Conservation (phyloP, 2,113 vertebrate species). For the Cinclus cinclus region DNA sequence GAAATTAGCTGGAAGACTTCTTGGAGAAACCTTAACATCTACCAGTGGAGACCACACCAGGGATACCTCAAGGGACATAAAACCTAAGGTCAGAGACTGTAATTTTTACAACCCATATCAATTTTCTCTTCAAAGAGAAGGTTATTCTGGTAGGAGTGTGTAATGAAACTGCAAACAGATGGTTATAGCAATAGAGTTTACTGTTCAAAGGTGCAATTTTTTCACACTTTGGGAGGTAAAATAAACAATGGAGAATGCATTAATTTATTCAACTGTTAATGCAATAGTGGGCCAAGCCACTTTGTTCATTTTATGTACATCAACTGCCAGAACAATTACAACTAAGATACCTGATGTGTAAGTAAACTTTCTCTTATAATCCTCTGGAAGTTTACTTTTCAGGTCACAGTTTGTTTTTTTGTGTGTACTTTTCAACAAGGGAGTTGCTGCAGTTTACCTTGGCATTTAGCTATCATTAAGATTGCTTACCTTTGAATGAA, state of each 20-base stretch:
- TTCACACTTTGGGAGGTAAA: conserved; percentile 71
- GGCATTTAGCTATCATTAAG: conserved; percentile 38
- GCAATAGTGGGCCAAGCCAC: conserved; percentile 55
- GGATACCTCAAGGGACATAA: conserved; percentile 4
- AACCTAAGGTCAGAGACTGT: conserved; percentile 36
- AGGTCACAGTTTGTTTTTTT: conserved; percentile 52
- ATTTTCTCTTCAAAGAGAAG: conserved; percentile 64
- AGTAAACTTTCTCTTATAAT: conserved; percentile 50
- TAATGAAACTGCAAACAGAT: conserved; percentile 69
- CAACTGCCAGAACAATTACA: conserved; percentile 62
- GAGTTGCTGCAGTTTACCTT: conserved; percentile 48
- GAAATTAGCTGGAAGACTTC: not conserved
- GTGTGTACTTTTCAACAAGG: conserved; percentile 62
- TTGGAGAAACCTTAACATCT: not conserved
- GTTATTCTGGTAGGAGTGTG: conserved; percentile 54
- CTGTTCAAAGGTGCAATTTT: conserved; percentile 62
- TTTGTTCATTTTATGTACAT: conserved; percentile 56
- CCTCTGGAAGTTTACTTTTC: conserved; percentile 61
- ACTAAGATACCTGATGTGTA: conserved; percentile 54
- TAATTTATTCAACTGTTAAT: conserved; percentile 67
- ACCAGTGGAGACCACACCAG: conserved; percentile 7
- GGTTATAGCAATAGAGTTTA: conserved; percentile 42
- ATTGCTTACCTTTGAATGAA: conserved; percentile 31
- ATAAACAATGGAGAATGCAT: conserved; percentile 61
- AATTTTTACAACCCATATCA: conserved; percentile 64